Evolutionary conservation across 2,888 invertebrate species (phyloP).

Genomic region (Hybos culiciformis): DNA sequence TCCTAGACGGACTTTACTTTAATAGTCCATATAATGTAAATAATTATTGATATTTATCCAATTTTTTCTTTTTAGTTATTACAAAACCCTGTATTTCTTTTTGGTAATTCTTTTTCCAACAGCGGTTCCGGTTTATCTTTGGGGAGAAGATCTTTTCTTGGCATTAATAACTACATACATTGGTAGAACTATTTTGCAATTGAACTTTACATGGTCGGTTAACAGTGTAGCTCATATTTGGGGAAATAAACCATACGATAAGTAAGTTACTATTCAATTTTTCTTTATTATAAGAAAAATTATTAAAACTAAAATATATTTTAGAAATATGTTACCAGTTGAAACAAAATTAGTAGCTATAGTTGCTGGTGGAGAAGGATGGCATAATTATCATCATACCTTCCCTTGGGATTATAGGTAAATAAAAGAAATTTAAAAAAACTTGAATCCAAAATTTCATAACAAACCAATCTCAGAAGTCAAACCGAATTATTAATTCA

Average conservation of each 20-base stretch:
- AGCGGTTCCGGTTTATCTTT: slow-evolving; percentile 43
- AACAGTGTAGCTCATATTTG: slow-evolving; percentile 59
- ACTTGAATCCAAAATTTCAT: no score
- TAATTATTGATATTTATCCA: not conserved
- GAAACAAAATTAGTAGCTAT: slow-evolving; percentile 56
- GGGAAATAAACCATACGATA: slow-evolving; percentile 55
- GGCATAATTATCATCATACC: slow-evolving; percentile 83
- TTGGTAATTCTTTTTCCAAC: slow-evolving; percentile 44
- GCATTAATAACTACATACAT: slow-evolving; percentile 45
- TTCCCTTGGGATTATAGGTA: slow-evolving; percentile 87
- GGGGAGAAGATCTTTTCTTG: slow-evolving; percentile 45
- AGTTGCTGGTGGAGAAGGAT: slow-evolving; percentile 65
- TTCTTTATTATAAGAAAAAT: not conserved
- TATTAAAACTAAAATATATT: not conserved
- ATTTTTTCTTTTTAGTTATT: slow-evolving; percentile 38
- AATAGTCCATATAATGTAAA: no score
- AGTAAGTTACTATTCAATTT: slow-evolving; percentile 31
- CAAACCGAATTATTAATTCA: no score
- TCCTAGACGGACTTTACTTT: no score
- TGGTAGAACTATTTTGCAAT: slow-evolving; percentile 42
- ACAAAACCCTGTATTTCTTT: slow-evolving; percentile 40
- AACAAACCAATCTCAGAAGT: no score
- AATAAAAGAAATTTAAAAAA: no score
- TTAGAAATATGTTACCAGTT: slow-evolving; percentile 55
- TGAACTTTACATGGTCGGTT: slow-evolving; percentile 60